Evolutionary conservation across 2,888 invertebrate genomes (phyloP).

Genomic region (Drosophila anomalata): DNA sequence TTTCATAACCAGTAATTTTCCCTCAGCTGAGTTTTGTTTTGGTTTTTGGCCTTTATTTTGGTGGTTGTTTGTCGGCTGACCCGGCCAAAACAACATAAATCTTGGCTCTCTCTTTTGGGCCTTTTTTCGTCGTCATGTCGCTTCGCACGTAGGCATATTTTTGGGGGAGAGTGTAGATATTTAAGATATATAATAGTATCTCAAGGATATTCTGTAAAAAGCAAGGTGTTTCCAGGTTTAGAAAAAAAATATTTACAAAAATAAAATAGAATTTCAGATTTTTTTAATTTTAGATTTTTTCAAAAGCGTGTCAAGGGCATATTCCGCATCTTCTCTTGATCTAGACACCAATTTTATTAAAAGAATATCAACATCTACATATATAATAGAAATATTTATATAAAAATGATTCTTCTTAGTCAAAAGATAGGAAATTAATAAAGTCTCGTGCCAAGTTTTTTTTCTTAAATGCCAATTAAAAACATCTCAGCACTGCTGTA

Average conservation of each 20-base stretch:
- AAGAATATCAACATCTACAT: slow-evolving; percentile 9
- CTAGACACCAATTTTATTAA: slow-evolving; percentile 33
- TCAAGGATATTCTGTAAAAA: too few species aligned
- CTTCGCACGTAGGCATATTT: slow-evolving; percentile 31
- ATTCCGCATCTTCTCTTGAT: slow-evolving; percentile 26
- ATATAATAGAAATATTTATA: slow-evolving; percentile 15
- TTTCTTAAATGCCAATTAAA: slow-evolving; percentile 18
- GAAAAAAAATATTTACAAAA: too few species aligned
- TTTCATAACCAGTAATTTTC: not conserved
- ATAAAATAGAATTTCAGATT: too few species aligned
- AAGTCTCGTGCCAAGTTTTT: slow-evolving; percentile 66
- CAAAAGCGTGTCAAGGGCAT: slow-evolving; percentile 30
- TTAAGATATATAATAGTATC: not conserved
- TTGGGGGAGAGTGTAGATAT: not conserved
- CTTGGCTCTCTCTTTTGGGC: slow-evolving; percentile 4
- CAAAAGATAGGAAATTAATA: slow-evolving; percentile 21
- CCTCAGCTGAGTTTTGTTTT: slow-evolving; percentile 29
- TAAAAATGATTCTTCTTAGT: slow-evolving; percentile 7
- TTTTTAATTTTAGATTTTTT: too few species aligned
- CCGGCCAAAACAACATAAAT: not conserved
- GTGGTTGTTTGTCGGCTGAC: slow-evolving; percentile 3
- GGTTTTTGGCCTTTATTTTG: not conserved
- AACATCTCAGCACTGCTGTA: not conserved
- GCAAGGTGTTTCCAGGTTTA: too few species aligned
- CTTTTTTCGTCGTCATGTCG: slow-evolving; percentile 14